Evolutionary conservation across 2,797 vertebrate species (phyloP).

Genomic region (Etheostoma perlongum): DNA sequence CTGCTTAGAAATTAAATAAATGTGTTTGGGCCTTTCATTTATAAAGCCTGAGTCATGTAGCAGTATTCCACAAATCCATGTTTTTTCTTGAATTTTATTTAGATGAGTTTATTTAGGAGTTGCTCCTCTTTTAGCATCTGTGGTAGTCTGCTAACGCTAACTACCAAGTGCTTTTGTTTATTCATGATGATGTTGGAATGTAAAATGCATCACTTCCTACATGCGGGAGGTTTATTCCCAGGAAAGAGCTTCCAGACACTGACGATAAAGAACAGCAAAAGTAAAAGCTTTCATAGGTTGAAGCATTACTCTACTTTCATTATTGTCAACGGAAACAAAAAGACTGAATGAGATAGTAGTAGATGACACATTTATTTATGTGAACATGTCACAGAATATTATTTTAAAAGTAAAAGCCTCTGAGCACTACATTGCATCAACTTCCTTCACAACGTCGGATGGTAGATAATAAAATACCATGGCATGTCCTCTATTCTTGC

Average conservation of each 20-base stretch:
- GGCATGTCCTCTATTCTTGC: constrained; percentile 72
- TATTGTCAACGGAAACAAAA: constrained; percentile 42
- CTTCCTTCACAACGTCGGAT: constrained; percentile 43
- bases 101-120: background rate
- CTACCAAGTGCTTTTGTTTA: constrained; percentile 16
- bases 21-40: background rate
- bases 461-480: constrained; percentile 65
- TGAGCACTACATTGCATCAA: constrained; percentile 51
- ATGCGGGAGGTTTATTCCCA: constrained; percentile 30
- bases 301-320: constrained; percentile 46
- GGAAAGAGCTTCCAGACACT: constrained; percentile 20
- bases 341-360: constrained; percentile 39
- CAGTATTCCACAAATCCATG: background rate
- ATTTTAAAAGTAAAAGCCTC: constrained; percentile 57
- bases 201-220: constrained; percentile 37
- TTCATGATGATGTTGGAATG: constrained; percentile 15
- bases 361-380: constrained; percentile 62
- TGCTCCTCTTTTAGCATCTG: constrained; percentile 2
- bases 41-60: background rate
- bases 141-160: constrained; percentile 7
- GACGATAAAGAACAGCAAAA: constrained; percentile 17
- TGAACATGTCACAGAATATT: constrained; percentile 63
- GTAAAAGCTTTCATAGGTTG: constrained; percentile 42
- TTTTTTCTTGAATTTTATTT: background rate
- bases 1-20: constrained; percentile 2